Conservation (phyloP, 2,888 invertebrate genomes). For the Pseudococcus jackbeardsleyi region DNA sequence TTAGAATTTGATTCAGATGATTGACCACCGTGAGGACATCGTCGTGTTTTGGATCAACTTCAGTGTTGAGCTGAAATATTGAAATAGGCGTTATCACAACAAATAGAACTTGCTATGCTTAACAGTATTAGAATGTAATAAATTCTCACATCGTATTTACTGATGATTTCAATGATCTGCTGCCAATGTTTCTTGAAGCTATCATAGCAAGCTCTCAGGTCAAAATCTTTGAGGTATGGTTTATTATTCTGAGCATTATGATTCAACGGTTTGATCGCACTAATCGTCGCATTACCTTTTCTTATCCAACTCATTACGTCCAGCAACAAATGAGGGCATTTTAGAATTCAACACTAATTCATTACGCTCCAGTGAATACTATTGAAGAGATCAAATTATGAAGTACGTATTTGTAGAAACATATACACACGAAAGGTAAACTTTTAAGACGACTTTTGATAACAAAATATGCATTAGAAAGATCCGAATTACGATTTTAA, state of each 20-base stretch:
- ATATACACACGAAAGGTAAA: background rate
- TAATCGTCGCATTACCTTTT: constrained; percentile 57
- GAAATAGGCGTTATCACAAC: background rate
- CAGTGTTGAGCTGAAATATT: background rate
- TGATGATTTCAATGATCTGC: constrained; percentile 88
- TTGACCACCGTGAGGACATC: constrained; percentile 92
- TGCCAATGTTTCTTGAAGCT: constrained; percentile 96
- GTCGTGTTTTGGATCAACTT: constrained; percentile 74
- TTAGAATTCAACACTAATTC: constrained; percentile 15
- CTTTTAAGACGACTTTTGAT: background rate
- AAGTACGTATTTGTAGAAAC: background rate
- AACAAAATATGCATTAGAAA: background rate
- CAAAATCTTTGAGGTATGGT: constrained; percentile 75
- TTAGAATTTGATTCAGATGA: constrained; percentile 91
- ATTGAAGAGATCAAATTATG: background rate
- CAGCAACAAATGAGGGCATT: constrained; percentile 50
- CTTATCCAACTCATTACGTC: constrained; percentile 64
- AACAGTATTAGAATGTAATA: background rate
- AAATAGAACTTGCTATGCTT: background rate
- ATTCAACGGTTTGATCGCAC: constrained; percentile 57
- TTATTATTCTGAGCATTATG: constrained; percentile 53
- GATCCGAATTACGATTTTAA: background rate
- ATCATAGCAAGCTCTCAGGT: constrained; percentile 91
- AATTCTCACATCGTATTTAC: constrained; percentile 76
- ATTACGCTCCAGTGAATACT: background rate